These are phyloP conservation scores for Daubentonia madagascariensis DNA, from an alignment of 2,113 vertebrate species.

Conservation along the genomic window DNA sequence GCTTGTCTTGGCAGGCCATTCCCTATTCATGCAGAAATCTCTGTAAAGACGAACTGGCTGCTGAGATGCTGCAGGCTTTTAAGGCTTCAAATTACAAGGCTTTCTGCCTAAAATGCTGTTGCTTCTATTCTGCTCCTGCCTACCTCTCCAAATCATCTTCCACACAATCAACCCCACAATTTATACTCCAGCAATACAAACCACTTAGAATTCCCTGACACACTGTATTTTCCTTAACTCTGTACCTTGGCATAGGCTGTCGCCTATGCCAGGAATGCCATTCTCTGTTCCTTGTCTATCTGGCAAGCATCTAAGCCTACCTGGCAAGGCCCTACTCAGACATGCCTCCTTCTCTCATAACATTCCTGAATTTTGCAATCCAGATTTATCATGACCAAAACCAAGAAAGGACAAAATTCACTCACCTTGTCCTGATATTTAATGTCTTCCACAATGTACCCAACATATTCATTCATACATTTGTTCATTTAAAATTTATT, in stretches of 20 bases:
- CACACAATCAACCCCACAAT: neutral
- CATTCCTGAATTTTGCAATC: neutral
- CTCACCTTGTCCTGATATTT: neutral
- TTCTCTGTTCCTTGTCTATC: neutral
- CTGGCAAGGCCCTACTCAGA: neutral
- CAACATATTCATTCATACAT: neutral
- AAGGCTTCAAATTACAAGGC: neutral
- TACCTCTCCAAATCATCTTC: neutral
- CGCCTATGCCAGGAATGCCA: neutral
- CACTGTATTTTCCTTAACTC: neutral
- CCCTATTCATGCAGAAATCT: constrained; percentile 23
- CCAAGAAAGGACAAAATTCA: neutral
- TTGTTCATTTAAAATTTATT: neutral
- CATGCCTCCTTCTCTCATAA: neutral
- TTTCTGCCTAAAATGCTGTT: neutral
- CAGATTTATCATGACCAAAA: neutral
- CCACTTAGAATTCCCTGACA: neutral
- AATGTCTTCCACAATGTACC: neutral
- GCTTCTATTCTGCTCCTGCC: neutral
- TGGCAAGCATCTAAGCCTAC: neutral
- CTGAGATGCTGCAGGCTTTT: neutral
- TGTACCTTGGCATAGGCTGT: neutral
- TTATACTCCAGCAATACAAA: neutral
- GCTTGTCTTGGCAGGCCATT: constrained; percentile 31
- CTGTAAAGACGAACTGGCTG: neutral